Conservation (phyloP, 2,797 vertebrate species). For the Clarias laeviceps region DNA sequence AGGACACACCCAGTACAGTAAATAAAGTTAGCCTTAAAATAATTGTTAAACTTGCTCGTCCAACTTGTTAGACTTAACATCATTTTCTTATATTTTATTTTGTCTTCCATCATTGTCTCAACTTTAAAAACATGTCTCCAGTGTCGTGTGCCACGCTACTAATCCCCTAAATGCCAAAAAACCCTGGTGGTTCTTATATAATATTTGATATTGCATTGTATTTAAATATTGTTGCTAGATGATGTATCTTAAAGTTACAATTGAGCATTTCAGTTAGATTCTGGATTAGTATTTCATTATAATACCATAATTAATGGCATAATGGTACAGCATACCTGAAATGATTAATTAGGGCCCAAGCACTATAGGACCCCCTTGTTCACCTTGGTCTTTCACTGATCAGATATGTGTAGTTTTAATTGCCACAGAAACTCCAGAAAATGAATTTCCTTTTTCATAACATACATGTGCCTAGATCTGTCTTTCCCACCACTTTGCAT, state of each 20-base stretch:
- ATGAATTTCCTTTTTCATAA: constrained; percentile 32
- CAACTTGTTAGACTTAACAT: no score
- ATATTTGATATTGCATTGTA: background rate
- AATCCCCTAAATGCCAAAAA: background rate
- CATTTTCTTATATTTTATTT: background rate
- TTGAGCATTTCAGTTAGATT: background rate
- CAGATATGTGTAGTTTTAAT: constrained; percentile 29
- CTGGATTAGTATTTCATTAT: background rate
- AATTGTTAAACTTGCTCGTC: background rate
- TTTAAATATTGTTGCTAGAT: background rate
- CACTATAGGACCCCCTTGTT: no score
- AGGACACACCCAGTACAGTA: constrained; percentile 58
- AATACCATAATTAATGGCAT: no score
- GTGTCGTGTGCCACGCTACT: background rate
- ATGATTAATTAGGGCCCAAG: no score
- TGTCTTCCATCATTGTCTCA: background rate
- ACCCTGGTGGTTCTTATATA: background rate
- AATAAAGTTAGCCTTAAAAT: background rate
- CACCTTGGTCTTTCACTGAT: background rate
- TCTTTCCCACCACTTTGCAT: background rate
- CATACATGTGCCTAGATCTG: constrained; percentile 1
- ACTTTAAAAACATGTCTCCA: background rate
- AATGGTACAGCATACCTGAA: background rate
- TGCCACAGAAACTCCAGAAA: constrained; percentile 49
- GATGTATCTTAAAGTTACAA: background rate